Percentiles rank a stretch among this genome's conserved stretches.
Conservation (phyloP, 1,140 invertebrate genomes). For the Oryzaephilus surinamensis region DNA sequence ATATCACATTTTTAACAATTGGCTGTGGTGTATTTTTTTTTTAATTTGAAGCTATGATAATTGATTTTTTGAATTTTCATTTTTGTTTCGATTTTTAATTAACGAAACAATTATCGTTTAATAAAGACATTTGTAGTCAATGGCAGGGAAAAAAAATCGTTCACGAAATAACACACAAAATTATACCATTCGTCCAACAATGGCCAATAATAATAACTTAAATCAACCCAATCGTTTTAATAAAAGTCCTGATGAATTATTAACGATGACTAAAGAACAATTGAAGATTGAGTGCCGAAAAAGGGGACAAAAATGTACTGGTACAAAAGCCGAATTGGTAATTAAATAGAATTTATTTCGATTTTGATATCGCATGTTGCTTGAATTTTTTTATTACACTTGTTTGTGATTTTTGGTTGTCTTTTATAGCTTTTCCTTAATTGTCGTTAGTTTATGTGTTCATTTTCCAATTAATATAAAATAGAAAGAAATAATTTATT, state of each 20-base stretch:
- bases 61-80: too few relatives aligned
- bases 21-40: too few relatives aligned
- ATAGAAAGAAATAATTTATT: background rate
- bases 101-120: too few relatives aligned
- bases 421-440: slow-evolving; percentile 10
- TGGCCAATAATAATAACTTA: background rate
- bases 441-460: slow-evolving; percentile 5
- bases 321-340: slow-evolving; percentile 54
- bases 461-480: background rate
- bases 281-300: slow-evolving; percentile 48
- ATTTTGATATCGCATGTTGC: too few relatives aligned
- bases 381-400: too few relatives aligned
- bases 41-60: too few relatives aligned
- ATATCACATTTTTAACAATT: too few relatives aligned
- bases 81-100: too few relatives aligned
- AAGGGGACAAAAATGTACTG: slow-evolving; percentile 46
- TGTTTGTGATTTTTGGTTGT: slow-evolving; percentile 6
- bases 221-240: slow-evolving; percentile 1
- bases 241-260: slow-evolving; percentile 36
- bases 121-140: too few relatives aligned
- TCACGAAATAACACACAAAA: slow-evolving; percentile 17
- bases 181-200: slow-evolving; percentile 10
- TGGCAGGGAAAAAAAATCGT: slow-evolving; percentile 21
- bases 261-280: slow-evolving; percentile 48
- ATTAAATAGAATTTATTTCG: slow-evolving; percentile 11